phyloP scores from a whole-genome alignment of 2,888 invertebrate species.

The Lasioglossum lativentre region DNA sequence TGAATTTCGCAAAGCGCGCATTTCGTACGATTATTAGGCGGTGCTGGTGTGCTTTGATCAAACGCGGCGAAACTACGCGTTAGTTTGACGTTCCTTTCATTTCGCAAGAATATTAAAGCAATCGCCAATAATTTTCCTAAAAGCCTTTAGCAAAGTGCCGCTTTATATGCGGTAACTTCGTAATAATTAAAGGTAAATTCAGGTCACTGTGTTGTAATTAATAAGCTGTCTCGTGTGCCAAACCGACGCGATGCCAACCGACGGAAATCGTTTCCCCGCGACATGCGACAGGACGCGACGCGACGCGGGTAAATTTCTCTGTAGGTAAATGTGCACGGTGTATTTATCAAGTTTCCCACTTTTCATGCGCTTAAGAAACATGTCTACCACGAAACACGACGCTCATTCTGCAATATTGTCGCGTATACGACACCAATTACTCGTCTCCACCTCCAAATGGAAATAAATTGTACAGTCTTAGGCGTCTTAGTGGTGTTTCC shows the following conservation, averaged over 20 bases:
- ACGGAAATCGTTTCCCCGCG: conserved; percentile 18
- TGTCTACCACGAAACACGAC: not conserved
- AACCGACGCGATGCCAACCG: conserved; percentile 45
- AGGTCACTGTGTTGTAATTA: conserved; percentile 47
- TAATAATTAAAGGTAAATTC: conserved; percentile 55
- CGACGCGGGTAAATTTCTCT: conserved; percentile 32
- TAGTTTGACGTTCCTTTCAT: not conserved
- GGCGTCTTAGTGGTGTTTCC: not conserved
- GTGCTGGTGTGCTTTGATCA: conserved; percentile 15
- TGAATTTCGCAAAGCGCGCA: not conserved
- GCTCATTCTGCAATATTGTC: not conserved
- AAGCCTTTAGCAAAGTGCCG: conserved; percentile 29
- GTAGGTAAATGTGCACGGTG: conserved; percentile 8
- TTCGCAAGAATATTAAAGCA: conserved; percentile 44
- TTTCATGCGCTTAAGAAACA: conserved; percentile 6
- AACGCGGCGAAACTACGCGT: not conserved
- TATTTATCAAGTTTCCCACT: conserved; percentile 32
- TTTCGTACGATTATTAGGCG: not conserved
- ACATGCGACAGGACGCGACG: not conserved
- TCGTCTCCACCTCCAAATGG: not conserved
- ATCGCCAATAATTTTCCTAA: conserved; percentile 48
- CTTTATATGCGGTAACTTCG: conserved; percentile 37
- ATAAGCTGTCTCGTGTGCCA: conserved; percentile 46
- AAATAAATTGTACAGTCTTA: not conserved
- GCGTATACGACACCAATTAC: not conserved